A percentile compares a stretch with the other conserved stretches of the same genome.
These are phyloP conservation scores for Frankliniella intonsa DNA, from an alignment of 2,888 invertebrate genomes.

Conservation along the genomic window DNA sequence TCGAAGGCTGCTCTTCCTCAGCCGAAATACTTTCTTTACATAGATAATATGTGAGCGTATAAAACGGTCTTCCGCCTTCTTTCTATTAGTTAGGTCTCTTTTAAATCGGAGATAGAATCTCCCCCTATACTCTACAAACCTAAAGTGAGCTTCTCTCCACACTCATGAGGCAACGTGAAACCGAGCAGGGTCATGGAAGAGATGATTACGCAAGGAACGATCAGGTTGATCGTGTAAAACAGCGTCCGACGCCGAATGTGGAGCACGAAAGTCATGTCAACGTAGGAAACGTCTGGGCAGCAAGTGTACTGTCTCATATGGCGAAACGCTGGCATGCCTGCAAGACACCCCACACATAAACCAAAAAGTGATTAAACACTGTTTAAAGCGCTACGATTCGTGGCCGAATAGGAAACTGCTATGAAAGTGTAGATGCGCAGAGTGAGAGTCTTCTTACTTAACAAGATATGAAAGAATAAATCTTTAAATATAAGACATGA, in stretches of 20 bases:
- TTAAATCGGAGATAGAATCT: background rate
- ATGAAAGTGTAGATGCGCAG: conserved; percentile 24
- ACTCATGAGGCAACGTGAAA: conserved; percentile 96
- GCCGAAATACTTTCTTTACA: background rate
- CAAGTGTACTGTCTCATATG: conserved; percentile 88
- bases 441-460: background rate
- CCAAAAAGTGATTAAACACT: conserved; percentile 25
- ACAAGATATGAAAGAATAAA: too few species aligned
- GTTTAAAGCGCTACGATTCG: conserved; percentile 32
- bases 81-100: background rate
- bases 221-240: conserved; percentile 99
- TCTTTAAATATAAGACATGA: too few species aligned
- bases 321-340: conserved; percentile 89
- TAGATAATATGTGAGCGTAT: background rate
- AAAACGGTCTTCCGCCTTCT: background rate
- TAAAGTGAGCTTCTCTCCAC: conserved; percentile 91
- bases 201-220: conserved; percentile 97
- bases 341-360: conserved; percentile 38
- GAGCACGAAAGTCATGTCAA: conserved; percentile 95
- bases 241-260: conserved; percentile 92
- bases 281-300: conserved; percentile 82
- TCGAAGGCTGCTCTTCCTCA: conserved; percentile 3
- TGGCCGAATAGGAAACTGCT: conserved; percentile 30
- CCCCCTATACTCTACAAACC: conserved; percentile 53
- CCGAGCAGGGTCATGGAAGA: conserved; percentile 97